Evolutionary conservation across 2,888 invertebrate species (phyloP), one percentile per base, ranked within the genome.

Genomic region (Andrena fulva): DNA sequence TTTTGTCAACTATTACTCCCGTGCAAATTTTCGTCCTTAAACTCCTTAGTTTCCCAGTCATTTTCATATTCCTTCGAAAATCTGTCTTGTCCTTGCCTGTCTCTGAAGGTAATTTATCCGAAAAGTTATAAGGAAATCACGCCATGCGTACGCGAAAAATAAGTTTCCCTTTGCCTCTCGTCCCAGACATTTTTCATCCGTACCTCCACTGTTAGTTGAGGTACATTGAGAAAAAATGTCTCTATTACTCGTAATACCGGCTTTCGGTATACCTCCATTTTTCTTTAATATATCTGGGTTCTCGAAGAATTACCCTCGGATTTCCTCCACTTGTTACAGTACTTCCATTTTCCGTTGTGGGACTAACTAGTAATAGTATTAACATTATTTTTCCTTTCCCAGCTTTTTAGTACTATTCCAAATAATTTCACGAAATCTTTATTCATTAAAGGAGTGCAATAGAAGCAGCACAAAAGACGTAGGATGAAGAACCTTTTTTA

Each of bases 221-320:
- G 20, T 20, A 10, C 33, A 33, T 71, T 52, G 27, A 33, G 24
- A 75, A 62, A 29, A 64, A 77, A 73, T 10, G 48, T 59, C 31
- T 64, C 72, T 42, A 64, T 77, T 59, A 64, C 31, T 20, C 12
- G 29, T 72, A 72, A 72, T 64, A 48, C 29, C 20, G 42, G 29
- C 42, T 7, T 42, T 64, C 8, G 24, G 16, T 35, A 20, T 50
- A 59, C 33, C 48, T 56, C 8, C 59, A 64, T 77, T 73, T 73
- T 50, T 77, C 48, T 24, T n/a, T 42, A 20, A 50, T 48, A 59
- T 77, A 73, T 50, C 64, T 52, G 20, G 8, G 20, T 29, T 59
- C 20, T 20, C 27, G 31, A 50, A 77, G 59, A 31, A 73, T 73
- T 59, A 59, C 59, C 6, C 50, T 16, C 5, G n/a, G 24, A 71